These are phyloP conservation scores for Dendrolimus pini DNA, from an alignment of 2,888 invertebrate genomes.

Conservation along the genomic window DNA sequence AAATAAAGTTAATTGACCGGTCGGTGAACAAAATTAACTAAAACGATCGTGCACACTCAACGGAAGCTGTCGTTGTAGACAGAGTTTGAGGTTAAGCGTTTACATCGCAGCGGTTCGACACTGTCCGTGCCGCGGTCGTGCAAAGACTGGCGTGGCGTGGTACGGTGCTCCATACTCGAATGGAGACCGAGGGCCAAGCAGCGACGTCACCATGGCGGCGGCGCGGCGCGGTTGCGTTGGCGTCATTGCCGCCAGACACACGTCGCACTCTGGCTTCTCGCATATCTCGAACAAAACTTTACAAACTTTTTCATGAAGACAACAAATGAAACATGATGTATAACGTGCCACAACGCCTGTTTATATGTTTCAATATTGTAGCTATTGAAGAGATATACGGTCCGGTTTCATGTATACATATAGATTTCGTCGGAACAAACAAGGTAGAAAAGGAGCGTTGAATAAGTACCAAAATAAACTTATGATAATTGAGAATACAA, in stretches of 20 bases:
- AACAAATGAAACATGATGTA: slow-evolving; percentile 21
- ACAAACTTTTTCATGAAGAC: slow-evolving; percentile 27
- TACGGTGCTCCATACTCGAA: slow-evolving; percentile 18
- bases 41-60: slow-evolving; percentile 51
- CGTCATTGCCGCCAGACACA: slow-evolving; percentile 48
- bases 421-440: too few species aligned
- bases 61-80: slow-evolving; percentile 68
- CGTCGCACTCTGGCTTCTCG: slow-evolving; percentile 22
- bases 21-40: slow-evolving; percentile 35
- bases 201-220: slow-evolving; percentile 27
- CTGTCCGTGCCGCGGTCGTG: slow-evolving; percentile 69
- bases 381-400: not conserved
- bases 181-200: slow-evolving; percentile 4
- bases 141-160: slow-evolving; percentile 58
- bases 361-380: slow-evolving; percentile 16
- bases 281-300: slow-evolving; percentile 17
- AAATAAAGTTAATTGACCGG: slow-evolving; percentile 47
- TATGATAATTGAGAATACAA: too few species aligned
- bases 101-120: slow-evolving; percentile 73
- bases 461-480: too few species aligned
- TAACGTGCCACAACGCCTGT: slow-evolving; percentile 29
- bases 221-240: slow-evolving; percentile 43
- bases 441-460: too few species aligned
- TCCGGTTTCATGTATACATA: too few species aligned
- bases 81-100: slow-evolving; percentile 62